Evolutionary conservation across 2,797 vertebrate genomes (phyloP).

Genomic region (Hoplostethus mediterraneus): DNA sequence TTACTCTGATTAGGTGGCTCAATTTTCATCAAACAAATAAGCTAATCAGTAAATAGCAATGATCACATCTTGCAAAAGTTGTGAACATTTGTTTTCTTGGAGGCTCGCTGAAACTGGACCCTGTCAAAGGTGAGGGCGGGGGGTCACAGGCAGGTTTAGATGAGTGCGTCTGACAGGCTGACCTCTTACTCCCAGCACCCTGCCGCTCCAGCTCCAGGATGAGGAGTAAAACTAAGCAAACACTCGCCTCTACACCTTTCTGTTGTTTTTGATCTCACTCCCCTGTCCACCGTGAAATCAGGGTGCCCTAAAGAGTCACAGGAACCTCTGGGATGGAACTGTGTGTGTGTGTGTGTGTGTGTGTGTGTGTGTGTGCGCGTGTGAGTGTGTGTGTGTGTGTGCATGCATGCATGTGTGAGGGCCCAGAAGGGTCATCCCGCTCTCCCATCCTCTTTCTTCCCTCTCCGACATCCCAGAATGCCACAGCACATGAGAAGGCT

Average conservation of each 20-base stretch:
- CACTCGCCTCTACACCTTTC: slow-evolving; percentile 73
- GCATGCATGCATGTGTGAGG: slow-evolving; percentile 9
- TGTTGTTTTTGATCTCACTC: slow-evolving; percentile 74
- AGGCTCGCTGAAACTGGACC: slow-evolving; percentile 56
- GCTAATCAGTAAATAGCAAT: not conserved
- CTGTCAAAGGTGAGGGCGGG: slow-evolving; percentile 32
- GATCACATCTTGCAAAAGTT: not conserved
- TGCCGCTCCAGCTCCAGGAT: slow-evolving; percentile 43
- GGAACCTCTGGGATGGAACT: slow-evolving; percentile 38
- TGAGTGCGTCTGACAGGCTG: slow-evolving; percentile 61
- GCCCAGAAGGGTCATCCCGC: slow-evolving; percentile 60
- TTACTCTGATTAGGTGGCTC: not conserved
- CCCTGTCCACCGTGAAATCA: slow-evolving; percentile 75
- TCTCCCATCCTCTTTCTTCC: slow-evolving; percentile 66
- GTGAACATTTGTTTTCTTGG: slow-evolving; percentile 21
- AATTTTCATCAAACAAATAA: not conserved
- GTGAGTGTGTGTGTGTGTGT: not conserved
- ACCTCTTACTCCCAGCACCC: slow-evolving; percentile 66
- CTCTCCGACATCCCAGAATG: slow-evolving; percentile 69
- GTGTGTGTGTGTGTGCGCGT: slow-evolving; percentile 22
- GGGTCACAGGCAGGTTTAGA: slow-evolving; percentile 61
- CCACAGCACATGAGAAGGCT: slow-evolving; percentile 75
- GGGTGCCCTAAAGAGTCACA: slow-evolving; percentile 41
- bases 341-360: slow-evolving; percentile 21
- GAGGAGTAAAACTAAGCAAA: slow-evolving; percentile 77